These are phyloP conservation scores for Manis javanica DNA, from an alignment of 2,797 vertebrate genomes.

Conservation along the genomic window DNA sequence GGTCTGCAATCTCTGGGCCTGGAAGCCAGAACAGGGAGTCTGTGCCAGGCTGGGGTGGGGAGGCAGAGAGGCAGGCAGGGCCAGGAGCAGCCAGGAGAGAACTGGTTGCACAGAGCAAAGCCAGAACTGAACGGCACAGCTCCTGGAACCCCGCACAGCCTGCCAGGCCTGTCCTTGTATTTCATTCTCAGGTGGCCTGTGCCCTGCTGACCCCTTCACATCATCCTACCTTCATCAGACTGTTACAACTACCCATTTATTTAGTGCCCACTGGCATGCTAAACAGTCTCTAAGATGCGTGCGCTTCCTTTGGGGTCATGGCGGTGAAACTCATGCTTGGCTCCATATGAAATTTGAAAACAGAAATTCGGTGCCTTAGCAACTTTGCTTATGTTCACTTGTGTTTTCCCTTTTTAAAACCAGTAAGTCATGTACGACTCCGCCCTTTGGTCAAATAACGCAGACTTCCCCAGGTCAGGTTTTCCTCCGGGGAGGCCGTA, in stretches of 20 bases:
- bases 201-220: not conserved
- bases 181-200: not conserved
- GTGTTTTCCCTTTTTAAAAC: not conserved
- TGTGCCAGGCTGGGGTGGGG: not conserved
- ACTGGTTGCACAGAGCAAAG: no score
- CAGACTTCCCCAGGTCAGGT: not conserved
- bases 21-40: not conserved
- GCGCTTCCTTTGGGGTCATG: not conserved
- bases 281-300: accelerated
- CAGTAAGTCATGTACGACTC: not conserved
- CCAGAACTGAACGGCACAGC: not conserved
- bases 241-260: accelerated
- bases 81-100: not conserved
- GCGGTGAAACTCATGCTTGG: not conserved
- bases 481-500: not conserved
- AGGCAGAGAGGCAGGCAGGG: not conserved
- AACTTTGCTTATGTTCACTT: not conserved
- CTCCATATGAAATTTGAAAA: not conserved
- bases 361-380: not conserved
- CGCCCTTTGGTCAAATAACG: not conserved
- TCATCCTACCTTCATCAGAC: not conserved
- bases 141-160: not conserved
- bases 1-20: accelerated
- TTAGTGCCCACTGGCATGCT: not conserved
- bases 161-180: not conserved